Evolutionary conservation across 2,888 invertebrate genomes (phyloP), one percentile per base, ranked within the genome.

Genomic region (Minunthozetes semirufus): DNA sequence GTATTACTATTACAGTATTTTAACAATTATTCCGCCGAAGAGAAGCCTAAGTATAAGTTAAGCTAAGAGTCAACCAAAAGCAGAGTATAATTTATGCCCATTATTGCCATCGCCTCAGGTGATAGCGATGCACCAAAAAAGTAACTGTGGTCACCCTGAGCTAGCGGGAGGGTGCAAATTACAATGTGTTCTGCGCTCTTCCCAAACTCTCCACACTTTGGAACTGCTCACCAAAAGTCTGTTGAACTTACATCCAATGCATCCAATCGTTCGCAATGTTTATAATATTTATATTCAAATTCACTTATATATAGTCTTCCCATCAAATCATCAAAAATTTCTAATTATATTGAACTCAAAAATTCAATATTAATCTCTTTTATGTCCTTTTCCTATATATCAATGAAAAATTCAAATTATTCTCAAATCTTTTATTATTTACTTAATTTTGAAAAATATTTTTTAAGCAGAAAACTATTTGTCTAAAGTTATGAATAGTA

Each of bases 21-120:
- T 59, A 59, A 63, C 33, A 63, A 63, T 63, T 29, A 63, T 63
- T 59, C 29, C 33, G 63, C 63, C n/a, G 63, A 27, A 48, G 70
- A 66, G 63, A 29, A 66, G 38, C 38, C 27, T 66, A 66, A 66
- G 63, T 66, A 66, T 66, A 66, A 66, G 63, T 27, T 38, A 19
- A 66, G 38, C 63, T 2, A 11, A n/a, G 22, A 17, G 38, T 56
- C 22, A 22, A 11, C 17, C 29, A 59, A 29, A 38, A 42, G 71
- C 42, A 75, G 75, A 66, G 68, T 77, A 77, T 77, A 77, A 76
- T 77, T 77, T 77, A 75, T 74, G 72, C 74, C 70, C 77, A 77
- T 76, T 76, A 77, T 72, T 61, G 56, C 72, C 42, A 42, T 72
- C 50, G 75, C 75, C 72, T 56, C 42, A 75, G 75, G 75, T 71